These are phyloP conservation scores for Diadumene lineata DNA, from an alignment of 92 coral and sea anemone species.

Conservation along the genomic window DNA sequence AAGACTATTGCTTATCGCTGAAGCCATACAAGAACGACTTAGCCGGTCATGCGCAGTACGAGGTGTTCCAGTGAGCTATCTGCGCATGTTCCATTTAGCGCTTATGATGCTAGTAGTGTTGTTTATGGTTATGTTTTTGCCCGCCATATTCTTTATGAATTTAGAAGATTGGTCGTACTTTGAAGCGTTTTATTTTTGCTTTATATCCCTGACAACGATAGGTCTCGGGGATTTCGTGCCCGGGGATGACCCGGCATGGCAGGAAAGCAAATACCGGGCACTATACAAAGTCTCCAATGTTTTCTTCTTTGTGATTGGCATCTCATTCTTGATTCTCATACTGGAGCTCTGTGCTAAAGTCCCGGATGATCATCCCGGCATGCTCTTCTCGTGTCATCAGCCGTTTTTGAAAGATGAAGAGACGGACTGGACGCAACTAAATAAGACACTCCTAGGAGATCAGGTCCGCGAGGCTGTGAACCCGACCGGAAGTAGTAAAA, in stretches of 20 bases:
- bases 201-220: conserved; percentile 92
- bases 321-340: conserved; percentile 85
- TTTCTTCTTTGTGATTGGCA: conserved; percentile 86
- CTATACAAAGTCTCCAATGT: conserved; percentile 85
- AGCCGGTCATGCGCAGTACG: conserved; percentile 74
- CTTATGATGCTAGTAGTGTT: conserved; percentile 67
- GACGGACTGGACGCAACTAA: conserved; percentile 30
- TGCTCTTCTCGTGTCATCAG: conserved; percentile 97
- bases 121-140: conserved; percentile 68
- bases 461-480: conserved; percentile 38
- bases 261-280: conserved; percentile 70
- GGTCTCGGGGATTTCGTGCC: conserved; percentile 99
- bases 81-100: conserved; percentile 84
- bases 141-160: conserved; percentile 79
- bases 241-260: conserved; percentile 85
- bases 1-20: conserved; percentile 71
- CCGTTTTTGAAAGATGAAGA: conserved; percentile 82
- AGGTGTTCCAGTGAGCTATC: conserved; percentile 75
- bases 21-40: conserved; percentile 60
- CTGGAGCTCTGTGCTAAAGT: conserved; percentile 97
- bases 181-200: conserved; percentile 95
- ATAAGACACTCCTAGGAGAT: conserved; percentile 17
- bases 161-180: conserved; percentile 94
- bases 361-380: conserved; percentile 99
- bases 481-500: conserved; percentile 16